A percentile compares a stretch with the other conserved stretches of the same genome.
Evolutionary conservation across 2,113 vertebrate genomes (phyloP).

Genomic region (Electrona antarctica): DNA sequence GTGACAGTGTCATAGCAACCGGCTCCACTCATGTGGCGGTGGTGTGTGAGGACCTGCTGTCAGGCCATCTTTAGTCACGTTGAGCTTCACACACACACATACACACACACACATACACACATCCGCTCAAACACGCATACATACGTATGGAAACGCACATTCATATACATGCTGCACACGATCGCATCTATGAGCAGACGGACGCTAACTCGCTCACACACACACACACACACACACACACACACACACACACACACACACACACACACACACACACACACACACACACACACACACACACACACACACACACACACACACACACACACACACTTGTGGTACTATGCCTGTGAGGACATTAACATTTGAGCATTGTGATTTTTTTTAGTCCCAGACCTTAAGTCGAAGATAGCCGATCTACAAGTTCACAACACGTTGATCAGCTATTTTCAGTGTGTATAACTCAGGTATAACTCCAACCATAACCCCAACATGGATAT

Average conservation of each 20-base stretch:
- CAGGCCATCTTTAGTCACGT: conserved; percentile 46
- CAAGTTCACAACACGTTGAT: too few species aligned
- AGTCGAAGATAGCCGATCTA: too few species aligned
- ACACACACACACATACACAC: neutral
- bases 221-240: neutral
- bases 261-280: conserved; percentile 9
- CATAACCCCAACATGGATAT: too few species aligned
- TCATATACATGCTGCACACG: neutral
- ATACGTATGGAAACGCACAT: too few species aligned
- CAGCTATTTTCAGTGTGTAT: too few species aligned
- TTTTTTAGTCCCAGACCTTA: too few species aligned
- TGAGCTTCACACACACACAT: neutral
- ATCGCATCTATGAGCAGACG: conserved; percentile 2
- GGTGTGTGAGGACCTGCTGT: conserved; percentile 70
- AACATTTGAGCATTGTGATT: too few species aligned
- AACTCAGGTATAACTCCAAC: too few species aligned
- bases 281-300: conserved; percentile 3
- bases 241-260: neutral
- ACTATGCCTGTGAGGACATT: too few species aligned
- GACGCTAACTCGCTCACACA: conserved; percentile 2
- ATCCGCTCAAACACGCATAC: conserved; percentile 3
- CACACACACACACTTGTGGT: conserved; percentile 6
- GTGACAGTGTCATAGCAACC: conserved; percentile 73
- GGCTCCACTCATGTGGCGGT: conserved; percentile 58
- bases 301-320: neutral